Conservation (phyloP, 2,797 vertebrate species). For the Ctenochaetus hawaiiensis region DNA sequence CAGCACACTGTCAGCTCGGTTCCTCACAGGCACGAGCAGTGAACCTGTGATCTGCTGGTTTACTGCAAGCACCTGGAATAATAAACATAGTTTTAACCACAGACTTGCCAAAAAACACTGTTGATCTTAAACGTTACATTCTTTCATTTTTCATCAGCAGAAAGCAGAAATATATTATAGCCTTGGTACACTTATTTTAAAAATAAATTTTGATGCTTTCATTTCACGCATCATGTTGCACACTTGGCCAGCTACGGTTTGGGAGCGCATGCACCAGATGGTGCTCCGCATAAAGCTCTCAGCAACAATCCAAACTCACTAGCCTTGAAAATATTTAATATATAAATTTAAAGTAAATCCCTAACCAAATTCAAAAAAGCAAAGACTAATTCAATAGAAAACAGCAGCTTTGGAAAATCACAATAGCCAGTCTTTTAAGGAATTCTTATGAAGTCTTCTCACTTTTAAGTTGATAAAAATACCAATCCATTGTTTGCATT, state of each 20-base stretch:
- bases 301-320: neutral
- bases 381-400: neutral
- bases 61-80: conserved; percentile 4
- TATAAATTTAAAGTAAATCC: neutral
- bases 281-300: neutral
- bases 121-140: neutral
- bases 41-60: conserved; percentile 7
- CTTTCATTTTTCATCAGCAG: neutral
- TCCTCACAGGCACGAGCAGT: conserved; percentile 1
- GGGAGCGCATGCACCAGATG: neutral
- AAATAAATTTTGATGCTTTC: neutral
- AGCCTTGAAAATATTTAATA: neutral
- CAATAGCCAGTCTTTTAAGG: conserved; percentile 14
- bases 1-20: neutral
- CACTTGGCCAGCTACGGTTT: neutral
- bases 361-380: neutral
- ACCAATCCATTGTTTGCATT: conserved; percentile 36
- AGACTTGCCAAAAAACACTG: neutral
- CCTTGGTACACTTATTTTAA: neutral
- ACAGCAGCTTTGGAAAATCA: conserved; percentile 17
- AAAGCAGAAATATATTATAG: neutral
- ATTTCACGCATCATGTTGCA: neutral
- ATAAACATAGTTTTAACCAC: conserved; percentile 1
- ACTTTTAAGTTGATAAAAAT: conserved; percentile 40
- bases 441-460: conserved; percentile 12